Base-by-base conservation (phyloP, 2,888 invertebrate species). In the Idaea dimidiata region DNA sequence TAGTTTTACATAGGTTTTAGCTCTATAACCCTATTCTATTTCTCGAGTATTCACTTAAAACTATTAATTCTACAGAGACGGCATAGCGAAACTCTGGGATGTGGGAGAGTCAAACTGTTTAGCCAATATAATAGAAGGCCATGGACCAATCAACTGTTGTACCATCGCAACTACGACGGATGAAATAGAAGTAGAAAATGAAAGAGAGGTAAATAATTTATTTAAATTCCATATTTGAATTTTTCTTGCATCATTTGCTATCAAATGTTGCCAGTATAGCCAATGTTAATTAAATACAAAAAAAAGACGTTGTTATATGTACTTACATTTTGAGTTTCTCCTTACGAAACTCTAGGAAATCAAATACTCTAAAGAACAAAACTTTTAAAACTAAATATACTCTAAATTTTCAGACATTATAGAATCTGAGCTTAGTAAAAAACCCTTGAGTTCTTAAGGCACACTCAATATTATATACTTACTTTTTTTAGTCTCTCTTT, bases 41-140 rank as follows among this genome's bases (percentile, higher is more conserved):
- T 33, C 33, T 33, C 33, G 8, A 6, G 7, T 33, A 10, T 10
- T 43, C 8, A 14, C 8, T 10, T 32, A 59, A 43, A n/a, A 54
- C 57, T 53, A 57, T 62, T 59, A 54, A 53, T 24, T 68, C 82
- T 78, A 56, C 65, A 94, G 95, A 74, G 96, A 96, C 91, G 96
- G 96, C 17, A 91, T 93, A 62, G 94, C 94, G 3, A 94, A 94
- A 72, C 83, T 96, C 43, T 96, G 96, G 96, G 95, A 95, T 87
- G 94, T 95, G 73, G 95, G 95, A 53, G 88, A 94, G 80, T 90
- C 94, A 60, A 83, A 83, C 8, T 94, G 94, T 71, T 77, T 96
- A 14, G 92, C 78, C 58, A 91, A 94, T 65, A 78, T 95, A 17
- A 65, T 91, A 54, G 87, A 92, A 71, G 91, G 90, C 7, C 87